Evolutionary conservation across 2,113 vertebrate genomes (phyloP).

Genomic region (Hippocampus mohnikei): DNA sequence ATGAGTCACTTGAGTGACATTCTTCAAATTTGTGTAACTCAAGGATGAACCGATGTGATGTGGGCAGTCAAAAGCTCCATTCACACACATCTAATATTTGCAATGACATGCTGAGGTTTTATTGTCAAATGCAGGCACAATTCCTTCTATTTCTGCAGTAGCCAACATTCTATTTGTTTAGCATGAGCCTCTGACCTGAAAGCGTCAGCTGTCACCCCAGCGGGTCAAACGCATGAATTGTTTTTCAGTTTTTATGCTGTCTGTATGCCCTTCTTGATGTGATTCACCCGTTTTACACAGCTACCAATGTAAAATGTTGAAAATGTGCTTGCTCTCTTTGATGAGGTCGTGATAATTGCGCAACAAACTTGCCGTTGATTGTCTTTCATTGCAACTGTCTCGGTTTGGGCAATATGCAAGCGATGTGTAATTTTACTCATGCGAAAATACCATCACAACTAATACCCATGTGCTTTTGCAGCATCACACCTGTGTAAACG

Average conservation of each 20-base stretch:
- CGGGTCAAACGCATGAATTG: background rate
- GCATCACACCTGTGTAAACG: background rate
- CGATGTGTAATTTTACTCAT: conserved; percentile 29
- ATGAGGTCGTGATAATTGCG: no score
- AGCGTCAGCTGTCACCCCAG: background rate
- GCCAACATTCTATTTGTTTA: background rate
- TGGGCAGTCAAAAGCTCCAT: background rate
- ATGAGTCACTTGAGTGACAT: conserved; percentile 3
- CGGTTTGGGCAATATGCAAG: no score
- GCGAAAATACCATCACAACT: conserved; percentile 37
- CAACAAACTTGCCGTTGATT: no score
- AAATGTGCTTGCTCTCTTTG: no score
- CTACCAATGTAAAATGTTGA: no score
- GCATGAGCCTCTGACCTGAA: background rate
- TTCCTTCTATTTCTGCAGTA: background rate
- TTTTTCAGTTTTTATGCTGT: background rate
- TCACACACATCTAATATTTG: background rate
- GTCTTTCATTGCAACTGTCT: no score
- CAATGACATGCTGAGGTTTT: background rate
- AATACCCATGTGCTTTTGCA: background rate
- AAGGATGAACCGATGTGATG: background rate
- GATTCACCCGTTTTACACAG: background rate
- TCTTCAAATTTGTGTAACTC: conserved; percentile 2
- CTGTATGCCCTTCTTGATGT: background rate
- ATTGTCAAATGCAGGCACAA: background rate